phyloP scores from a whole-genome alignment of 37 sponge, comb jelly and placozoan species.

The Halichondria panicea region DNA sequence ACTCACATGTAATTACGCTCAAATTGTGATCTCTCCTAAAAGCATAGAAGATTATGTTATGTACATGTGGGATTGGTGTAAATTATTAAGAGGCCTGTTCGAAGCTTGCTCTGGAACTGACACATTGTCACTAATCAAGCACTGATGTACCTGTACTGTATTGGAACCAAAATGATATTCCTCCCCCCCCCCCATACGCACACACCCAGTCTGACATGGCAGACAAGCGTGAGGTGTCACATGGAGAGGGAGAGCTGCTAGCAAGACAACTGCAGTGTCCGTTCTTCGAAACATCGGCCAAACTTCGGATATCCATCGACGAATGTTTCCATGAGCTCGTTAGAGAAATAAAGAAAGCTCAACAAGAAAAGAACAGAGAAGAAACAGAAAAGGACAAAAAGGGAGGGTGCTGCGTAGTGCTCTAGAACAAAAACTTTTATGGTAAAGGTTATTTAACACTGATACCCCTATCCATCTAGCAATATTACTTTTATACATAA shows the following conservation, averaged over 20 bases:
- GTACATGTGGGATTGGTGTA: no score
- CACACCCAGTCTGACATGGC: conserved; percentile 60
- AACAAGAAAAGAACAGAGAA: conserved; percentile 42
- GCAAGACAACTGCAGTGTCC: conserved; percentile 70
- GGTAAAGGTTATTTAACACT: no score
- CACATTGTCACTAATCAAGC: no score
- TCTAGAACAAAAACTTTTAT: conserved; percentile 9
- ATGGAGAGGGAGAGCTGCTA: conserved; percentile 69
- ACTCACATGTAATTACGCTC: no score
- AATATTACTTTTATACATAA: no score
- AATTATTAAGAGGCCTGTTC: no score
- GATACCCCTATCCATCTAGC: no score
- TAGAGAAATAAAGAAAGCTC: conserved; percentile 71
- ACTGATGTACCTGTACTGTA: no score
- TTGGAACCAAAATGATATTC: no score
- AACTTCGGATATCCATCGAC: conserved; percentile 66
- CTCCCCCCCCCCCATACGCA: background rate
- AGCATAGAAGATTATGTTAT: no score
- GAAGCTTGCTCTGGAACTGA: background rate
- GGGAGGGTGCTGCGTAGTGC: conserved; percentile 18
- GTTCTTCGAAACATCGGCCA: conserved; percentile 82
- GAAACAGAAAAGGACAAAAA: conserved; percentile 13
- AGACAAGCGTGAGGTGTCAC: conserved; percentile 66
- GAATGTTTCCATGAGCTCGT: conserved; percentile 83
- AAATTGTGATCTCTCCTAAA: no score